Evolutionary conservation across 2,797 vertebrate genomes (phyloP), one percentile per base, ranked within the genome.

Genomic region (Platyrinchus mystaceus): DNA sequence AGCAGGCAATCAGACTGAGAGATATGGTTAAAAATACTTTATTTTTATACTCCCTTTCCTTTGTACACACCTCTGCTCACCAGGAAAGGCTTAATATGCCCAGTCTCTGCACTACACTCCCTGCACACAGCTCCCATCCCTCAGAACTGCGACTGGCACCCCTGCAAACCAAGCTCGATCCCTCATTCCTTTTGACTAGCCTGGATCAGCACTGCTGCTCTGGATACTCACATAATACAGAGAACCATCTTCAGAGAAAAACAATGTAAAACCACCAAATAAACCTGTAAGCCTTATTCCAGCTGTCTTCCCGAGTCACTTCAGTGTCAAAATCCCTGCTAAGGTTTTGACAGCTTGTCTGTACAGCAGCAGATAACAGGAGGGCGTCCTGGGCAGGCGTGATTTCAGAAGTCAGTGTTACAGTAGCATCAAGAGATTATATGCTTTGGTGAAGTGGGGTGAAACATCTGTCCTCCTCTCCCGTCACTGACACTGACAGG

Each of bases 1-100:
- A 96, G 95, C 63, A 95, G 91, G 94, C 94, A 97, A 97, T 96
- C 95, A 96, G 83, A 68, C 87, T 94, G 87, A 92, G 93, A 93
- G 53, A 89, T n/a, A 84, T 9, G 32, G 78, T 95, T 74, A 28
- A 93, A 97, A 91, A 92, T 89, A 89, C 88, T 52, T 76, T 30
- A 47, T 79, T 90, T 93, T 91, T 63, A 49, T 76, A 44, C 44
- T 77, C 34, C 69, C 39, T 91, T 66, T 77, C 56, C 80, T 70
- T 36, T 16, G 32, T 39, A 24, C 56, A 47, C 16, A 3, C 30
- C 44, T 81, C 6, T 8, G 44, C 13, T 84, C 60, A 85, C 58
- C 56, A 68, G 63, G 55, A 71, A 82, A 78, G 46, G 46, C 63
- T 89, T 0, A 0, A 14, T 14, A 58, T 5, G 32, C n/a, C 30